Base-by-base conservation (phyloP, 2,113 vertebrate genomes). In the Tapirus terrestris region DNA sequence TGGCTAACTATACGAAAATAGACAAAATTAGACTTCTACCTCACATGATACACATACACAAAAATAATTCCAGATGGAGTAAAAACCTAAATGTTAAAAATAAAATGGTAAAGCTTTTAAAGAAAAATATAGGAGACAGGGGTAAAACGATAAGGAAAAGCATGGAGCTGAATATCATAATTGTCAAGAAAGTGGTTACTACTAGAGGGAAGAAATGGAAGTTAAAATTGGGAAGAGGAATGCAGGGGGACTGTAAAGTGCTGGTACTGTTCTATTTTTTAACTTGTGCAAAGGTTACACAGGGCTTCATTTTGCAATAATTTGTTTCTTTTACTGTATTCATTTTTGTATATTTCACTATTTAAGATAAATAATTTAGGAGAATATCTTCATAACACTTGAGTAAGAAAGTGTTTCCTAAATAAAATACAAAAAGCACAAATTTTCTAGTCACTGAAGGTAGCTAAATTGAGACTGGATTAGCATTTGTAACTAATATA, bases 131-230 rank as follows among this genome's bases (percentile, higher is more conserved):
- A 80, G 11, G 27, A n/a, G 17, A 92, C 53, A 23, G 5, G 20
- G 16, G 1, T 48, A 88, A 96, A 94, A 61, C 14, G n/a, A 88
- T 58, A 82, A 87, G 91, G 43, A 58, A 83, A 95, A 94, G 29
- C 72, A 51, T 20, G n/a, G 61, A 88, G 84, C 2, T 67, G 4
- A 77, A 39, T 45, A 75, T 23, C 17, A 12, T 53, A 53, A 91
- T 36, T 48, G 6, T 73, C n/a, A 79, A 91, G 76, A 73, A 67
- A 79, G 84, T 16, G 1, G 76, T 67, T 65, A 45, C 61, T 20
- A 91, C 39, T 43, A 36, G 29, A 29, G 18, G 51, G 3, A 80
- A 80, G 65, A 80, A 95, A 94, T 56, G 17, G 27, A 25, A 68
- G 48, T 91, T 80, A 83, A 92, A 75, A 85, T 1, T 61, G 48